phyloP scores from a whole-genome alignment of 2,888 invertebrate species.

The Lamproptera curius region DNA sequence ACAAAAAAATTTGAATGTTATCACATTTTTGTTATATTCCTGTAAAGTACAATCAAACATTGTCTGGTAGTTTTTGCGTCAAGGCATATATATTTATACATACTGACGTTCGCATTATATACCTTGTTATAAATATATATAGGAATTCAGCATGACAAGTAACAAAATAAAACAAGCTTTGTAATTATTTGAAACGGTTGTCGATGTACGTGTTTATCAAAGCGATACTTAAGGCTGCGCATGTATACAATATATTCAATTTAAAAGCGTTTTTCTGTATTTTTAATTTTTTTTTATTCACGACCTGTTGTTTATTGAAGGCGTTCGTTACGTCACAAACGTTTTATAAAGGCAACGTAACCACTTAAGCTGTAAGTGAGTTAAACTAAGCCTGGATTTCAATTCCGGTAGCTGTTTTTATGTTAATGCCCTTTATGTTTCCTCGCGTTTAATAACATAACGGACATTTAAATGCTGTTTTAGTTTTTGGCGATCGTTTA shows the following conservation, averaged over 20 bases:
- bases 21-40: no score
- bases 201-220: constrained; percentile 2
- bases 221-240: constrained; percentile 3
- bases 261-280: constrained; percentile 23
- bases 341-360: constrained; percentile 16
- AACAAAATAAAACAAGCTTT: constrained; percentile 2
- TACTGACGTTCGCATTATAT: no score
- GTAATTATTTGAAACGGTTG: constrained; percentile 3
- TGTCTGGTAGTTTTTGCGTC: no score
- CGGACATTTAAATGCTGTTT: constrained; percentile 16
- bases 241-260: constrained; percentile 6
- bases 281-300: constrained; percentile 14
- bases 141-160: background rate
- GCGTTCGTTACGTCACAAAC: constrained; percentile 17
- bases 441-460: constrained; percentile 11
- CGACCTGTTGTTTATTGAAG: constrained; percentile 17
- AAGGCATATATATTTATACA: no score
- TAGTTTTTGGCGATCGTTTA: constrained; percentile 9
- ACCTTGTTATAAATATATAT: no score
- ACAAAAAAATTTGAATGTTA: no score
- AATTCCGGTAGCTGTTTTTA: constrained; percentile 22
- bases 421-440: constrained; percentile 20
- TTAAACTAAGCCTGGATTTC: constrained; percentile 13
- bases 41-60: no score
- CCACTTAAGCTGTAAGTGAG: constrained; percentile 15